Evolutionary conservation across 1,140 invertebrate species (phyloP).

Genomic region (Drosophila persimilis): DNA sequence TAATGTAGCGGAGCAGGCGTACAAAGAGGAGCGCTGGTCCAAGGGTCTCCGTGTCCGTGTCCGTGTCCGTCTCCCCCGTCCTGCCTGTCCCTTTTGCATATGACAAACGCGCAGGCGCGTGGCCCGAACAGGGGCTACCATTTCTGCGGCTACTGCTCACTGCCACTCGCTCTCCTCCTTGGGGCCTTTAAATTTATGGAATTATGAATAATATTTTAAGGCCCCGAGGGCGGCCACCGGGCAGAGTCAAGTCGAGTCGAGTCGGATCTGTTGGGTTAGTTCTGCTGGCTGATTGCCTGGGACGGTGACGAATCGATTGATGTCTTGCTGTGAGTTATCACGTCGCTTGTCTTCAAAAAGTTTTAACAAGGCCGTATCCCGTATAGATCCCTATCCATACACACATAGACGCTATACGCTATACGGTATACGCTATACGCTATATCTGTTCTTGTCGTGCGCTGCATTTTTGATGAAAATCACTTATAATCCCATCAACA

Average conservation of each 20-base stretch:
- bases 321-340: slow-evolving; percentile 79
- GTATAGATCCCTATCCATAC: not conserved
- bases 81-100: slow-evolving; percentile 63
- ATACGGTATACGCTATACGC: slow-evolving; percentile 29
- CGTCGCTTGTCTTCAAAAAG: slow-evolving; percentile 71
- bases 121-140: slow-evolving; percentile 35
- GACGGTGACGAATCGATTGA: slow-evolving; percentile 78
- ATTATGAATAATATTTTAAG: slow-evolving; percentile 81
- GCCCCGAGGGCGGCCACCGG: slow-evolving; percentile 63
- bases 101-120: slow-evolving; percentile 72
- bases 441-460: slow-evolving; percentile 66
- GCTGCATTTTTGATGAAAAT: slow-evolving; percentile 80
- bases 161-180: slow-evolving; percentile 12
- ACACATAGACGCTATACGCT: slow-evolving; percentile 6
- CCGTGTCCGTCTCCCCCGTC: too few relatives aligned
- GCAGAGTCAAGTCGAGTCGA: slow-evolving; percentile 5
- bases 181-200: slow-evolving; percentile 73
- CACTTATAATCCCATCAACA: slow-evolving; percentile 80
- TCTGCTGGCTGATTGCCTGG: slow-evolving; percentile 70
- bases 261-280: slow-evolving; percentile 51
- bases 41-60: slow-evolving; percentile 1
- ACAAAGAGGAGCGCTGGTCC: slow-evolving; percentile 15
- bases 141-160: not conserved
- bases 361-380: slow-evolving; percentile 71
- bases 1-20: slow-evolving; percentile 59